Evolutionary conservation across 2,888 invertebrate species (phyloP).

Genomic region (Seira ritae): DNA sequence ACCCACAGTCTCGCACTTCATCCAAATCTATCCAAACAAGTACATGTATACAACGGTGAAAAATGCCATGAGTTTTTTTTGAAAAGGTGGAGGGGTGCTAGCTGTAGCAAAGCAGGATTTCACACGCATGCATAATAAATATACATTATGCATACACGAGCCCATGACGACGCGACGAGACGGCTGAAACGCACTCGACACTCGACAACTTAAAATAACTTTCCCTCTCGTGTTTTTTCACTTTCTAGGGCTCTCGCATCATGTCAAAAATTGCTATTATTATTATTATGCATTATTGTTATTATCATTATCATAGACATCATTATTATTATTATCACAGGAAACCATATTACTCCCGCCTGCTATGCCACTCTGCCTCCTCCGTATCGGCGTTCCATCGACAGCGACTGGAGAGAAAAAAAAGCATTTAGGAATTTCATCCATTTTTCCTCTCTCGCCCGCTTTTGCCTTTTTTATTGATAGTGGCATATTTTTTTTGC

Average conservation of each 20-base stretch:
- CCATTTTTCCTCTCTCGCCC: no score
- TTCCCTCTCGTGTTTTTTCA: constrained; percentile 5
- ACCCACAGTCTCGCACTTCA: neutral
- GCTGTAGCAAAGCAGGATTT: no score
- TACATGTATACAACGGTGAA: no score
- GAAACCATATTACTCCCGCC: constrained; percentile 50
- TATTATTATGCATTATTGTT: constrained; percentile 55
- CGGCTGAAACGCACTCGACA: constrained; percentile 13
- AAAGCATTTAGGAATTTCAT: no score
- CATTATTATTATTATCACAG: constrained; percentile 39
- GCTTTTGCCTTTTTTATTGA: no score
- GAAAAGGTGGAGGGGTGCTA: no score
- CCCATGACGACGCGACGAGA: no score
- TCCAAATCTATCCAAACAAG: neutral
- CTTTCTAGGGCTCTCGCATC: constrained; percentile 35
- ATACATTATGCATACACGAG: constrained; percentile 36
- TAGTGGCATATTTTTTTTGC: no score
- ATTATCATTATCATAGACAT: constrained; percentile 48
- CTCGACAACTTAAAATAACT: neutral
- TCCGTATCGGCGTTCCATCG: no score
- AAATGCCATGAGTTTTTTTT: no score
- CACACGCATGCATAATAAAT: neutral
- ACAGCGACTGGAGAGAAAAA: no score
- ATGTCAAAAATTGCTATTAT: constrained; percentile 13
- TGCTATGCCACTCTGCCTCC: neutral